Conservation (phyloP, 1,140 invertebrate species). For the Marisa cornuarietis region DNA sequence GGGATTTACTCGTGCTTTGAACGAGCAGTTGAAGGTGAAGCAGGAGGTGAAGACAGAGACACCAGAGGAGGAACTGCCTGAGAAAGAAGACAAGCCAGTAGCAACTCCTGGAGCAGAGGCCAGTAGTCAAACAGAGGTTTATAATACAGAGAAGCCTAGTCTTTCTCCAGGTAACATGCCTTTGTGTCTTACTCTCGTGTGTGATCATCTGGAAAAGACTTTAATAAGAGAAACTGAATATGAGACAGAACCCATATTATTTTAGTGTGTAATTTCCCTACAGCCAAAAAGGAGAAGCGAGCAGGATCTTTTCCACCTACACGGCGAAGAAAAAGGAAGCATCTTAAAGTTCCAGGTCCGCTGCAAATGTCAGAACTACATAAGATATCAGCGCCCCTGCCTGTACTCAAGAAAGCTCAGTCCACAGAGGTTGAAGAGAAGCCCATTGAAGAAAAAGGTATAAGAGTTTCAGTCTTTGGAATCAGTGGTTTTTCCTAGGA, state of each 20-base stretch:
- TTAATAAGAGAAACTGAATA: too few relatives aligned
- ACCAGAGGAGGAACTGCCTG: too few relatives aligned
- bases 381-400: too few relatives aligned
- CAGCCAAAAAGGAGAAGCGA: constrained; percentile 11
- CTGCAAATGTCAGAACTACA: too few relatives aligned
- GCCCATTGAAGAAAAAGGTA: background rate
- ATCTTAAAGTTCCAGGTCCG: background rate
- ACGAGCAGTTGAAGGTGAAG: background rate
- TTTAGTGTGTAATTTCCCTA: background rate
- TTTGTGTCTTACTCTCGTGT: too few relatives aligned
- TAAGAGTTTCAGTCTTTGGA: too few relatives aligned
- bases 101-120: constrained; percentile 11
- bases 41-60: background rate
- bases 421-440: constrained; percentile 6
- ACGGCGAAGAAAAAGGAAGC: background rate
- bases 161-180: too few relatives aligned
- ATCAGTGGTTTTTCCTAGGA: too few relatives aligned
- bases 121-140: constrained; percentile 3
- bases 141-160: background rate
- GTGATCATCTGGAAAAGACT: too few relatives aligned
- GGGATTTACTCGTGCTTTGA: background rate
- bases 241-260: too few relatives aligned
- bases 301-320: constrained; percentile 9
- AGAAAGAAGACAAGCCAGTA: background rate
- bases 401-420: constrained; percentile 12